phyloP scores from a whole-genome alignment of 92 coral and sea anemone genomes.

The Virgularia gustaviana region DNA sequence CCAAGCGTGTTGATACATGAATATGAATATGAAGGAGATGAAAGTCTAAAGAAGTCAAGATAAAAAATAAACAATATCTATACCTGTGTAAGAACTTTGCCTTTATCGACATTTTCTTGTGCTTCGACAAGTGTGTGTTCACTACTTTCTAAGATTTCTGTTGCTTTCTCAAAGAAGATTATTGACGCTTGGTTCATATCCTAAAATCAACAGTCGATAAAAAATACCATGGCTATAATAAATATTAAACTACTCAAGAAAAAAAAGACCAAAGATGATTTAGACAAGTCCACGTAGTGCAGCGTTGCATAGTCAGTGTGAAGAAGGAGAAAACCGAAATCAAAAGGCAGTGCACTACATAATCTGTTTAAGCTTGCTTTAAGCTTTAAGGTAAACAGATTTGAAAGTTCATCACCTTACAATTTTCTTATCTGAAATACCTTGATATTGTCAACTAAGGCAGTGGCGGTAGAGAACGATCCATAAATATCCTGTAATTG shows the following conservation, averaged over 20 bases:
- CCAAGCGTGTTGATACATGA: too few species aligned
- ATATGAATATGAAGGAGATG: too few species aligned
- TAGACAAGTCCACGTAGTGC: not conserved
- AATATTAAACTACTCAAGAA: not conserved
- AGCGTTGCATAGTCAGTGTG: not conserved
- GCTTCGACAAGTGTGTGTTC: slow-evolving; percentile 38
- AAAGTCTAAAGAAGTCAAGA: too few species aligned
- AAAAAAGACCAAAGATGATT: too few species aligned
- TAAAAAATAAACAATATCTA: too few species aligned
- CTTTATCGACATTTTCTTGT: slow-evolving; percentile 25
- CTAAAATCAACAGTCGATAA: too few species aligned
- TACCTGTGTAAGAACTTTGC: slow-evolving; percentile 53
- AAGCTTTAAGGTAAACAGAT: too few species aligned
- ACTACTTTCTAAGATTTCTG: slow-evolving; percentile 22
- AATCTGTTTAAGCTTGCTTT: too few species aligned
- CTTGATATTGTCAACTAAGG: slow-evolving; percentile 49
- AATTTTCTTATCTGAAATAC: too few species aligned
- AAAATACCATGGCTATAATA: not conserved
- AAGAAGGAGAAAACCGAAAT: not conserved
- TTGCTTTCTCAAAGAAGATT: slow-evolving; percentile 18
- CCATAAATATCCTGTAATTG: slow-evolving; percentile 39
- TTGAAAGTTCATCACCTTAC: too few species aligned
- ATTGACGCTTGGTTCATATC: slow-evolving; percentile 6
- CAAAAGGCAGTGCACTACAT: too few species aligned
- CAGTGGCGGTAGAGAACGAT: slow-evolving; percentile 46